Base-by-base conservation (phyloP, 2,888 invertebrate genomes). In the Ellobium chinense region DNA sequence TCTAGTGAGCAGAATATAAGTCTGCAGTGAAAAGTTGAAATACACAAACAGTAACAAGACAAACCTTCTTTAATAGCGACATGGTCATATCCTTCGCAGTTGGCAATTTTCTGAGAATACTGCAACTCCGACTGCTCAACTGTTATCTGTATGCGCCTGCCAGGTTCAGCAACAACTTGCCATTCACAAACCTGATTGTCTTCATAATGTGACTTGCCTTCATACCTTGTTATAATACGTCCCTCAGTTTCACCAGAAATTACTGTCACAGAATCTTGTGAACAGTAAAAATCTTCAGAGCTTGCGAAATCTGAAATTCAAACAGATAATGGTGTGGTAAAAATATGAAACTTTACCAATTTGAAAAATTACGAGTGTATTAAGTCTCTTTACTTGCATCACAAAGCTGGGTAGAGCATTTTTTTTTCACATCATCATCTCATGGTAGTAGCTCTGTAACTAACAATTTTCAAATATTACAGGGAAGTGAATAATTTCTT, bases 81-180 rank as follows among this genome's bases (percentile, higher is more conserved):
- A 66, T 85, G 80, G 77, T 88, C 88, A 74, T 85, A 87, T 7
- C 82, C 83, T 21, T 73, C 78, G 66, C 88, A 88, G 5, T 86
- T 82, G 21, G 86, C 80, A 65, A 85, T 85, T 4, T 83, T 46
- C 5, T 87, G 85, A 21, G 85, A 84, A 82, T 85, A 87, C 60
- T 87, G 83, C 27, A 88, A 77, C 36, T 87, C 78, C 0, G 83
- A 76, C 14, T 36, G 18, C 12, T 77, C 54, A 9, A 87, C 66
- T 1, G 68, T 75, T 21, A 88, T 36, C 68, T 85, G 83, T 27
- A 88, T 72, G 31, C 80, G 68, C 31, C 80, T 78, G 24, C 54
- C 70, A 18, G 54, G 21, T 0, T 85, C 85, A 21, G 85, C 86
- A 69, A 85, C 83, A 21, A 88, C 80, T 21, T 68, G 36, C 88